Evolutionary conservation across 2,797 vertebrate genomes (phyloP), one percentile per base, ranked within the genome.

Genomic region (Meriones psammophilus): DNA sequence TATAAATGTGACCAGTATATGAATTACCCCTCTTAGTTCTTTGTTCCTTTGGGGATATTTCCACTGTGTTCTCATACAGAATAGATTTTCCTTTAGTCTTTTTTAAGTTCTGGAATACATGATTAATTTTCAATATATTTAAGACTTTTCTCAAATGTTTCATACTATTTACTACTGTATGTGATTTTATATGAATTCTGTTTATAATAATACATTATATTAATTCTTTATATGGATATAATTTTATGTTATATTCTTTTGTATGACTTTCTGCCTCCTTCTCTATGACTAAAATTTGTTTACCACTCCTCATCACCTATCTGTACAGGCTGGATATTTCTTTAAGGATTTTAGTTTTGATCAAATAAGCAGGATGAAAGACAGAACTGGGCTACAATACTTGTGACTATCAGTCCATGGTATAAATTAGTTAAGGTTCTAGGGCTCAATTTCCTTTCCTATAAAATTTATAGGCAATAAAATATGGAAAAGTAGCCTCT

Each of bases 391-490:
- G 6, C 62, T 92, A 73, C 81, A 89, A 69, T 78, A 22, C 33
- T 83, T 93, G 8, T 18, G 86, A 78, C 22, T 62, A n/a, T 85
- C 78, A 0, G 84, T 90, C 36, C 60, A 30, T 50, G 64, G 79
- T 89, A 33, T 15, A 85, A 87, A 89, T 89, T n/a, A 79, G 92
- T 77, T 73, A 93, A 69, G 39, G 79, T 94, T 87, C 78, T n/a
- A 68, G 60, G 66, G 14, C 39, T 91, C 39, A 54, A 30, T 87
- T 62, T 92, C 17, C 60, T 76, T 94, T 79, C 56, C 22, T 28
- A 17, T 93, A 58, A 92, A 89, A 92, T 88, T 86, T 94, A 89
- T 36, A 42, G 50, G 58, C 66, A 78, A n/a, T 71, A 92, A 95
- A 87, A 62, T 58, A 58, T 54, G 60, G 68, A 89, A 89, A 85